Conservation (phyloP, 92 coral and sea anemone species). For the Parazoanthus swiftii region DNA sequence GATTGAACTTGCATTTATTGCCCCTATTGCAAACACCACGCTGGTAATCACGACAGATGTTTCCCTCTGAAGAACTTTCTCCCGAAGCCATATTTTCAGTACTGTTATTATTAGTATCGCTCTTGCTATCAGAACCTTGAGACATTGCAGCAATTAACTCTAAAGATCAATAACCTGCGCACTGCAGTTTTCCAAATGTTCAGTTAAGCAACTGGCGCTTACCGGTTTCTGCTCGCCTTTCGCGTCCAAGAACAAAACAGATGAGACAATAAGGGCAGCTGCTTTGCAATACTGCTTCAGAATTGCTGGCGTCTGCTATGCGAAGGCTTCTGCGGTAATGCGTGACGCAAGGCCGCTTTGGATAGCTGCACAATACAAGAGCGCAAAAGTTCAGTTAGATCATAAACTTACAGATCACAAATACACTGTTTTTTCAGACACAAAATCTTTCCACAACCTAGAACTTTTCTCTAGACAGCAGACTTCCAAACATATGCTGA, state of each 20-base stretch:
- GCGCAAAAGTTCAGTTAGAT: constrained; percentile 74
- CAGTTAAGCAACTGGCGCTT: constrained; percentile 55
- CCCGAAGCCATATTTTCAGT: constrained; percentile 41
- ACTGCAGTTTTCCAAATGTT: constrained; percentile 49
- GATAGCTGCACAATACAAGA: constrained; percentile 87
- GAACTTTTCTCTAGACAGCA: no score
- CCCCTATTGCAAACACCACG: constrained; percentile 98
- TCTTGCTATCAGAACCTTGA: constrained; percentile 43
- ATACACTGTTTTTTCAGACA: neutral
- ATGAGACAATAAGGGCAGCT: constrained; percentile 31
- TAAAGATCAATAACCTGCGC: constrained; percentile 56
- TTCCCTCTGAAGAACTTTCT: constrained; percentile 43
- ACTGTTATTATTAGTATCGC: constrained; percentile 74
- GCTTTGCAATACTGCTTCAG: constrained; percentile 53
- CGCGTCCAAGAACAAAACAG: constrained; percentile 30
- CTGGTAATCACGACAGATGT: constrained; percentile 95
- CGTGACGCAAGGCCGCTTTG: constrained; percentile 82
- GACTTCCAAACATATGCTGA: neutral
- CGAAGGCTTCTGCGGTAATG: constrained; percentile 70
- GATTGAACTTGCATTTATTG: constrained; percentile 92
- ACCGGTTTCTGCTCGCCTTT: constrained; percentile 44
- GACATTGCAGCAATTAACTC: constrained; percentile 20
- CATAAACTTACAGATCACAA: neutral
- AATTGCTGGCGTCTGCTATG: constrained; percentile 69
- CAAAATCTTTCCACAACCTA: neutral